Evolutionary conservation across 2,888 invertebrate genomes (phyloP).

Genomic region (Dynastes maya): DNA sequence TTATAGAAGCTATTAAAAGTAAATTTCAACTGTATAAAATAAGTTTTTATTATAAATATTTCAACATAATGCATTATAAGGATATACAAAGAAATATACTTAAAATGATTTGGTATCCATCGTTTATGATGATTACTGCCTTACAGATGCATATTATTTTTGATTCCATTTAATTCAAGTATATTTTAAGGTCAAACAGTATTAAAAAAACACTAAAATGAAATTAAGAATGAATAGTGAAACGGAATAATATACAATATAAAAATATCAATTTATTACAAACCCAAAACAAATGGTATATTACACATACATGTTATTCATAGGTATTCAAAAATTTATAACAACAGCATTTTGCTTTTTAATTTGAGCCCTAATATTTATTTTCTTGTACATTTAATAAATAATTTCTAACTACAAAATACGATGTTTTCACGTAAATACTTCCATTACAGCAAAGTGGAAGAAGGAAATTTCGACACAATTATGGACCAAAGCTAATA

Average conservation of each 20-base stretch:
- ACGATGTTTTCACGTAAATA: conserved; percentile 33
- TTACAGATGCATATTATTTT: too few species aligned
- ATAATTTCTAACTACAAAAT: conserved; percentile 44
- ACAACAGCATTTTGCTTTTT: conserved; percentile 42
- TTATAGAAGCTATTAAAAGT: neutral
- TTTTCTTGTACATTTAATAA: conserved; percentile 43
- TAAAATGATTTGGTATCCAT: neutral
- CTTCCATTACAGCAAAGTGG: conserved; percentile 31
- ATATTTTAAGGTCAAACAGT: too few species aligned
- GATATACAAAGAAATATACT: neutral
- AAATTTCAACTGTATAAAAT: neutral
- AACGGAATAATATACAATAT: conserved; percentile 51
- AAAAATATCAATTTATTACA: conserved; percentile 53
- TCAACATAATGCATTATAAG: neutral
- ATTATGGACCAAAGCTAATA: conserved; percentile 24
- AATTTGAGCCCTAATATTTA: conserved; percentile 46
- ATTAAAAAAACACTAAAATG: neutral
- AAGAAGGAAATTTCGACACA: neutral
- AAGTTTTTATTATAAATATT: conserved; percentile 3
- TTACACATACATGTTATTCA: conserved; percentile 35
- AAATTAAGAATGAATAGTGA: conserved; percentile 4
- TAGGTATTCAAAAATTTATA: conserved; percentile 36
- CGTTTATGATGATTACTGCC: too few species aligned
- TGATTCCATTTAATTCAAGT: too few species aligned
- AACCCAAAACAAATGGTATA: conserved; percentile 50